Percentiles rank a stretch among this genome's conserved stretches.
These are phyloP conservation scores for Falco punctatus DNA, from an alignment of 2,113 vertebrate genomes.

Conservation along the genomic window DNA sequence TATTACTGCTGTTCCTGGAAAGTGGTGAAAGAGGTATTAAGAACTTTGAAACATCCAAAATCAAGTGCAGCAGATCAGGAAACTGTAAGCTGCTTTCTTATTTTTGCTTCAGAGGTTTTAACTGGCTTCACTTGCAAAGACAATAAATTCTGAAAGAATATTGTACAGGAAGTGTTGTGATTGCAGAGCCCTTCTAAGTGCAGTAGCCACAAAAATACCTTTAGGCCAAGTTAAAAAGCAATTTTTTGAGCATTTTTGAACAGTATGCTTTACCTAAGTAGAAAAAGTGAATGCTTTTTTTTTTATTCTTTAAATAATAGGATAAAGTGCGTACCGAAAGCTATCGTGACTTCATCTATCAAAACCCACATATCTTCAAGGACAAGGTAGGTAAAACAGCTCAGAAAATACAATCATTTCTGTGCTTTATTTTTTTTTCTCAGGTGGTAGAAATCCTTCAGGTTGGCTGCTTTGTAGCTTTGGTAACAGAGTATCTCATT, in stretches of 20 bases:
- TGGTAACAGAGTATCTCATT: background rate
- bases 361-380: slow-evolving; percentile 90
- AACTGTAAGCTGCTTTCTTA: background rate
- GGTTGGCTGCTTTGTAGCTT: background rate
- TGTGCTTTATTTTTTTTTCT: background rate
- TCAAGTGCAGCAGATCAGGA: background rate
- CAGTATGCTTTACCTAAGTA: background rate
- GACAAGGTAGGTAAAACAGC: slow-evolving; percentile 87
- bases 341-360: slow-evolving; percentile 93
- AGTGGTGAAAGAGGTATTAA: background rate
- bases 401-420: background rate
- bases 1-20: background rate
- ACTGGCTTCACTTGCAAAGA: background rate
- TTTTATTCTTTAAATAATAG: slow-evolving; percentile 67
- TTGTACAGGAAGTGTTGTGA: background rate
- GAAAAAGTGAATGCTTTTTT: background rate
- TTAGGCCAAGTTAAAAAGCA: background rate
- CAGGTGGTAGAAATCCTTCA: background rate
- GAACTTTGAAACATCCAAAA: background rate
- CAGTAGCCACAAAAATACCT: background rate
- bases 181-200: background rate
- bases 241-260: background rate
- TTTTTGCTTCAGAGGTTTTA: background rate
- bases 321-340: slow-evolving; percentile 93
- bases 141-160: background rate